Base-by-base conservation (phyloP, 2,888 invertebrate genomes). In the Aporophyla nigra region DNA sequence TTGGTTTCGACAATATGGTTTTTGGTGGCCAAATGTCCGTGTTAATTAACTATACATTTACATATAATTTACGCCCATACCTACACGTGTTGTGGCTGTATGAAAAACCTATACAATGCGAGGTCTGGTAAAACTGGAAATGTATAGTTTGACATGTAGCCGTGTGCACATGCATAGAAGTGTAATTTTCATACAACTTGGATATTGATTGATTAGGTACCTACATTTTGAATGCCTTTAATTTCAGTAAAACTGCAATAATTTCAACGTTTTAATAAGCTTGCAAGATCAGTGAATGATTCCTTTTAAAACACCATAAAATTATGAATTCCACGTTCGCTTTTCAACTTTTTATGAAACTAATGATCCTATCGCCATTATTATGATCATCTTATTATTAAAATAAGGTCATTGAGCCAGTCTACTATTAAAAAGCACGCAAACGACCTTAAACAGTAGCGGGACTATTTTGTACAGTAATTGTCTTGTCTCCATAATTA, bases 401-500 rank as follows among this genome's bases (percentile, higher is more conserved):
- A 84, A 90, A 89, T 90, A 88, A 88, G 90, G 90, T 90, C 88
- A 88, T 86, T 89, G 88, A 83, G 89, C 89, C 73, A 82, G 56
- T 70, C 65, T 33, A 70, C 66, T 76, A 86, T 78, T 84, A 85
- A 90, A 90, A 88, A 87, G 84, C 88, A 89, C 86, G 87, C 90
- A 88, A 91, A 85, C 84, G 90, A 86, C 89, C 89, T 91, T 86
- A 88, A 90, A 91, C 91, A 86, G 90, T 90, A 89, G 90, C 88
- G 84, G 82, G 88, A 90, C 86, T 86, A 91, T 92, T 94, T 93
- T 93, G 93, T 93, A 91, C 91, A 87, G 92, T 95, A 95, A 95
- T 95, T 94, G 93, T 93, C 90, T 88, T 94, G 93, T 93, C 90
- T 88, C 90, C 89, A 85, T 94, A 95, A 95, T 95, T 93, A 93